phyloP scores from a whole-genome alignment of 1,140 invertebrate species.

The Pararge aegeria region DNA sequence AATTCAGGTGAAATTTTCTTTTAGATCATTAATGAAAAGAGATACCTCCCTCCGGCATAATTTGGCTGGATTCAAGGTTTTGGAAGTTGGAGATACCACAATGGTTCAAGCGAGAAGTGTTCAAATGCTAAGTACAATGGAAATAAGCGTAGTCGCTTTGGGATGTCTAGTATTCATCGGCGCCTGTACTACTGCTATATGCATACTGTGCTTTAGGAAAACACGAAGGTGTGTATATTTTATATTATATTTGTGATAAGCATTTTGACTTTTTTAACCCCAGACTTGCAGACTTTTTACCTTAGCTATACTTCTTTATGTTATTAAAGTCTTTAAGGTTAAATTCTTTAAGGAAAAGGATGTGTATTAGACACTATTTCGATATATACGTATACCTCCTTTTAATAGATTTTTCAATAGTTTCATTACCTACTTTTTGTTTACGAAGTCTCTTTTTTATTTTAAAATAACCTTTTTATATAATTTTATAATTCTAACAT shows the following conservation, averaged over 20 bases:
- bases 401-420: too few species aligned
- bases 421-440: too few species aligned
- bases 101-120: constrained; percentile 56
- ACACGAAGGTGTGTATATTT: constrained; percentile 80
- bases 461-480: neutral
- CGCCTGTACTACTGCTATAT: constrained; percentile 87
- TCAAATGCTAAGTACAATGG: constrained; percentile 83
- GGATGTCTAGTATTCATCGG: constrained; percentile 89
- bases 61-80: constrained; percentile 81
- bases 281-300: too few species aligned
- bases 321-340: too few species aligned
- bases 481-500: neutral
- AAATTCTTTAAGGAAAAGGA: too few species aligned
- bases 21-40: constrained; percentile 81
- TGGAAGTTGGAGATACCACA: constrained; percentile 69
- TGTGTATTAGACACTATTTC: too few species aligned
- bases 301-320: too few species aligned
- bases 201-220: constrained; percentile 85
- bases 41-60: constrained; percentile 82
- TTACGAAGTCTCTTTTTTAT: too few species aligned
- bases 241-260: neutral
- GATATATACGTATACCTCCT: too few species aligned
- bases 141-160: constrained; percentile 88
- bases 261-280: too few species aligned
- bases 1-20: constrained; percentile 27